These are phyloP conservation scores for Willowsia nigromaculata DNA, from an alignment of 2,888 invertebrate genomes.

Conservation along the genomic window DNA sequence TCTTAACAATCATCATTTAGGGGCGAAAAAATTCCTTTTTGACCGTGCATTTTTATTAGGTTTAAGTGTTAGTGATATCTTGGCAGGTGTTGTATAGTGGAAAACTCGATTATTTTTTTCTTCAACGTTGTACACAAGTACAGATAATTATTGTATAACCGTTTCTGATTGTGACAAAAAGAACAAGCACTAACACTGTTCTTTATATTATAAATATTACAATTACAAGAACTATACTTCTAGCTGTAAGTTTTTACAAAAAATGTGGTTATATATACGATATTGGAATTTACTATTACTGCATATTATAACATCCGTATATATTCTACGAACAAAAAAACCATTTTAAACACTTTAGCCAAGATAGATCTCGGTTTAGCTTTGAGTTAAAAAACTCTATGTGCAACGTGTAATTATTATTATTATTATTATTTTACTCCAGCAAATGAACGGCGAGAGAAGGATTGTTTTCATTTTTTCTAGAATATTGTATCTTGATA, in stretches of 20 bases:
- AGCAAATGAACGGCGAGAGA: conserved; percentile 57
- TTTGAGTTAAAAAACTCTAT: conserved; percentile 35
- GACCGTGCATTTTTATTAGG: conserved; percentile 69
- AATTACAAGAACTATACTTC: background rate
- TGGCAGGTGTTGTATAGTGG: conserved; percentile 56
- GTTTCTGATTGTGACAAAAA: conserved; percentile 63
- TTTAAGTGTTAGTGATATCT: conserved; percentile 62
- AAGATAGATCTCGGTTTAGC: conserved; percentile 69
- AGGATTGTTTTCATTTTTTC: background rate
- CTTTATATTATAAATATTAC: conserved; percentile 25
- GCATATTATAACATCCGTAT: background rate
- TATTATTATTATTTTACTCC: conserved; percentile 29
- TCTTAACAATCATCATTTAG: conserved; percentile 70
- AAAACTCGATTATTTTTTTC: conserved; percentile 65
- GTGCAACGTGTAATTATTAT: conserved; percentile 30
- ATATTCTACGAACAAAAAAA: conserved; percentile 54
- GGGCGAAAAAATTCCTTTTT: conserved; percentile 61
- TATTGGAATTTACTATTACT: conserved; percentile 6
- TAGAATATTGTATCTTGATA: background rate
- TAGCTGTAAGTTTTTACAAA: conserved; percentile 62
- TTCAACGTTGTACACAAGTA: conserved; percentile 25
- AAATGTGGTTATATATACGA: conserved; percentile 34
- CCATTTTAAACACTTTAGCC: conserved; percentile 61
- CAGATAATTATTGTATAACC: conserved; percentile 41
- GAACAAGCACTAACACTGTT: conserved; percentile 62